phyloP scores from a whole-genome alignment of 2,797 vertebrate species.

The Ctenosaura bakeri region DNA sequence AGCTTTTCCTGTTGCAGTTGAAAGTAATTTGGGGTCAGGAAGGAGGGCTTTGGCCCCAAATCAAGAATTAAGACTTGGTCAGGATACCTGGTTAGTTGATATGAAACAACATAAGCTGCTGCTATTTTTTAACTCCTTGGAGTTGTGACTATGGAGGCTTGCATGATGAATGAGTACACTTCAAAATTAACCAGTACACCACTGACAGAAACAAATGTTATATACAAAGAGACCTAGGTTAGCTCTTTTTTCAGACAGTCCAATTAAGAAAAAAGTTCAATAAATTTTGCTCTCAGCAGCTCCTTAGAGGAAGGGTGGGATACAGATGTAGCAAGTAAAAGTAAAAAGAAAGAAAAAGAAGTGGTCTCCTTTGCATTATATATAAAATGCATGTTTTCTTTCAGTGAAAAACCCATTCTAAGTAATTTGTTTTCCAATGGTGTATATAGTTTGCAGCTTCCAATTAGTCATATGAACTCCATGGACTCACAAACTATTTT shows the following conservation, averaged over 20 bases:
- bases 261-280: background rate
- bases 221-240: background rate
- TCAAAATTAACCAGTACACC: background rate
- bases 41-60: too few species aligned
- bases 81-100: background rate
- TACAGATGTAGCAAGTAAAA: background rate
- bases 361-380: background rate
- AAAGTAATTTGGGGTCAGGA: background rate
- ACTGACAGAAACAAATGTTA: background rate
- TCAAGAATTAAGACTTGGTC: too few species aligned
- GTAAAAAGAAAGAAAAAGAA: background rate
- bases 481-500: background rate
- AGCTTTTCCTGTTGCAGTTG: background rate
- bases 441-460: background rate
- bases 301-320: background rate
- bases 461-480: background rate
- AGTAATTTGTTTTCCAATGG: background rate
- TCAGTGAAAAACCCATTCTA: constrained; percentile 1
- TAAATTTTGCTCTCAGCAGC: background rate
- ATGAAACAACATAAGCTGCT: background rate
- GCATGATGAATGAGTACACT: background rate
- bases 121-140: background rate
- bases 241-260: background rate
- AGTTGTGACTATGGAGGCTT: background rate
- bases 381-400: background rate